A percentile compares a stretch with the other conserved stretches of the same genome.
Conservation (phyloP, 2,797 vertebrate species). For the Syndactyla subalaris region DNA sequence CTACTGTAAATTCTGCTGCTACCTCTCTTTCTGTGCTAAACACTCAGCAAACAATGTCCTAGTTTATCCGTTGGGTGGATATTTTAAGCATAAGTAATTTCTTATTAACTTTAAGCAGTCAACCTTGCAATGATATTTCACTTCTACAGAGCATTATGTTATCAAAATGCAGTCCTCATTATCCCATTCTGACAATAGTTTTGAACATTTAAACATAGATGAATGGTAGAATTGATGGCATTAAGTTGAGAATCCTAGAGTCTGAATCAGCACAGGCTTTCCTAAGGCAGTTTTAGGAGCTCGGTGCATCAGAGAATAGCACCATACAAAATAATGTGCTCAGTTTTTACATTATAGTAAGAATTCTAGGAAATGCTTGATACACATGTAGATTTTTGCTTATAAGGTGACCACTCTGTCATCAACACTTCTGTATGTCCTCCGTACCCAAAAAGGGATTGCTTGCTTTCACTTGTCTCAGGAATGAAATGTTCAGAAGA, state of each 20-base stretch:
- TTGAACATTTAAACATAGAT: background rate
- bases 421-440: background rate
- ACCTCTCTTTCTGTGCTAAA: background rate
- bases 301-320: background rate
- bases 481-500: background rate
- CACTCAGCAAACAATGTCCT: background rate
- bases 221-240: background rate
- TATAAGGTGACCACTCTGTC: background rate
- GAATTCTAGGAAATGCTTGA: background rate
- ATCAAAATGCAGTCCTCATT: background rate
- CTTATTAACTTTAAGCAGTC: background rate
- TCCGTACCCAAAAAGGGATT: background rate
- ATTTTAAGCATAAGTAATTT: background rate
- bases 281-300: background rate
- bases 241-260: background rate
- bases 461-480: background rate
- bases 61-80: background rate
- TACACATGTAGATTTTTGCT: background rate
- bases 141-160: background rate
- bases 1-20: background rate
- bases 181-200: background rate
- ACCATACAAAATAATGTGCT: background rate
- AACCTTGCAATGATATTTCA: background rate
- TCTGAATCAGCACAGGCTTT: background rate
- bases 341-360: background rate